Percentiles rank a stretch among this genome's conserved stretches.
Evolutionary conservation across 2,888 invertebrate genomes (phyloP).

Genomic region (Drosophila macrothrix): DNA sequence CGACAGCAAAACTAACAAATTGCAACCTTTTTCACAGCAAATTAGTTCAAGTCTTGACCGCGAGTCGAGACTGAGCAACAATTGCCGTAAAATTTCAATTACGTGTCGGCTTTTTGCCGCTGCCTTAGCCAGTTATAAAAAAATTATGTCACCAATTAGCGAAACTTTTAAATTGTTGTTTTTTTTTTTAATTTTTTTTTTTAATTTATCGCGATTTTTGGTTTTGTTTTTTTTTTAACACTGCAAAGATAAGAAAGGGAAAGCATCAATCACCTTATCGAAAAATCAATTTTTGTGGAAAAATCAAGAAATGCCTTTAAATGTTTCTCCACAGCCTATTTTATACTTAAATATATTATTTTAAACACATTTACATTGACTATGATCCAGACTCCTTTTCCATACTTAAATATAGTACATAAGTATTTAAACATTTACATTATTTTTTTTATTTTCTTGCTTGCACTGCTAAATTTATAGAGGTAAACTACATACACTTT

Average conservation of each 20-base stretch:
- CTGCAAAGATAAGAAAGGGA: slow-evolving; percentile 54
- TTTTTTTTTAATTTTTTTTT: slow-evolving; percentile 18
- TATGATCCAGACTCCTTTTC: not conserved
- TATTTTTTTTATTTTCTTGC: not conserved
- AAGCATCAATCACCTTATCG: not conserved
- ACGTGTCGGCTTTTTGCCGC: slow-evolving; percentile 39
- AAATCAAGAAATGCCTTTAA: not conserved
- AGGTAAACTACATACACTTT: not conserved
- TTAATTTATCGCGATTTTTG: slow-evolving; percentile 9
- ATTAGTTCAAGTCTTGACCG: slow-evolving; percentile 64
- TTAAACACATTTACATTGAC: not conserved
- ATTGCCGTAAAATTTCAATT: slow-evolving; percentile 57
- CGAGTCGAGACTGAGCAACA: slow-evolving; percentile 12
- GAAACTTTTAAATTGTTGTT: slow-evolving; percentile 34
- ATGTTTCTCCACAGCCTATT: not conserved
- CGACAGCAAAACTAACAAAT: slow-evolving; percentile 13
- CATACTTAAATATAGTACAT: not conserved
- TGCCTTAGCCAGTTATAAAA: slow-evolving; percentile 52
- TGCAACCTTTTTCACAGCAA: slow-evolving; percentile 59
- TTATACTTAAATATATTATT: not conserved
- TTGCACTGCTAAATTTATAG: not conserved
- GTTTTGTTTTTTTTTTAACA: slow-evolving; percentile 32
- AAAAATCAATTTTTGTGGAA: not conserved
- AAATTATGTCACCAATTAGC: slow-evolving; percentile 77
- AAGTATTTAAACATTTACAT: not conserved